Base-by-base conservation (phyloP, 2,797 vertebrate genomes). In the Pachyuromys duprasi region DNA sequence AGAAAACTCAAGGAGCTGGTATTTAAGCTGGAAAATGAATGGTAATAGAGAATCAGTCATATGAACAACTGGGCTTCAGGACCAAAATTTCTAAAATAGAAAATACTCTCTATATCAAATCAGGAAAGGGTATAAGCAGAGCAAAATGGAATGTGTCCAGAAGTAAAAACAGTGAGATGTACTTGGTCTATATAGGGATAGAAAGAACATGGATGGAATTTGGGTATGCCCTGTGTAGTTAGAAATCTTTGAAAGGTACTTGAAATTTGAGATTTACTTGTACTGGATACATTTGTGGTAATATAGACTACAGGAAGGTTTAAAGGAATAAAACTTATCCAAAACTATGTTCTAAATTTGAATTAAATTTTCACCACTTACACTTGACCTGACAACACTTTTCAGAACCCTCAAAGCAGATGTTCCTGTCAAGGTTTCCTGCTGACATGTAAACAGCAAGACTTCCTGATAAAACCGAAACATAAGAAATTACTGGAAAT, bases 381-480 rank as follows among this genome's bases (percentile, higher is more conserved):
- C 20, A 39, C 49, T 72, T 67, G 70, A 20, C 36, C 82, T 91
- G 36, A 53, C 39, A 87, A 88, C 28, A 65, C 12, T 82, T 70
- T 89, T 93, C 74, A 31, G 81, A 94, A 60, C 33, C 80, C 33
- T 90, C 20, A 49, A 1, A 93, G n/a, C 80, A 96, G 89, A 89
- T 95, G 80, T 89, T 96, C 72, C 87, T 84, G 78, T 96, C 84
- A 96, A 72, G 65, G 70, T 92, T 78, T 95, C 67, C 60, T 96
- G 93, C 84, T 88, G 89, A 81, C 69, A 88, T 67, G 83, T 55
- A 92, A 94, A 92, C 62, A 96, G 84, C 49, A 42, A 94, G 55
- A 80, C 20, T 80, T 14, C 39, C 3, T 90, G 84, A 93, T 83
- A 84, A 92, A 90, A 75, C 0, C 8, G 84, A 91, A 89, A 82